Base-by-base conservation (phyloP, 2,888 invertebrate genomes). In the Lithodes maja region DNA sequence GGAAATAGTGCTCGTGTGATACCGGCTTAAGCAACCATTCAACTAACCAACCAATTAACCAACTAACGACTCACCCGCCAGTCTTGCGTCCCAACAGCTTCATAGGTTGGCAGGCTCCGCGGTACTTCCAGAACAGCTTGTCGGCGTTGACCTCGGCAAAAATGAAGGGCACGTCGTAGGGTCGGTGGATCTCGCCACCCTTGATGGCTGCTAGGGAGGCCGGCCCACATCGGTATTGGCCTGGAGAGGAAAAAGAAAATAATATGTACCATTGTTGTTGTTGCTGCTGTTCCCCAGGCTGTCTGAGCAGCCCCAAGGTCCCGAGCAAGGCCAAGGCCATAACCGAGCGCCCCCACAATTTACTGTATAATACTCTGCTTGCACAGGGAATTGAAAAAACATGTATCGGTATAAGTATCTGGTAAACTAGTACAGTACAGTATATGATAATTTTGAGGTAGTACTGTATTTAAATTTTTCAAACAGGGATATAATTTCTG, bases 101-200 rank as follows among this genome's bases (percentile, higher is more conserved):
- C 78, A 98, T 94, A 0, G 98, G 98, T 93, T 97, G 96, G 33
- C 96, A 96, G 89, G 96, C 96, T 1, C 97, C 98, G 81, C 96
- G 95, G 93, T 97, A 97, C 92, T 96, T 96, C 98, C 98, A 99
- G 93, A 96, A 96, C 3, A 98, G 95, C 94, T 97, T 97, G 93
- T 97, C 97, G 2, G 97, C 96, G 93, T 97, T 97, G n/a, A 97
- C 95, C 94, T 97, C 96, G 78, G 96, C 95, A 93, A 96, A 97
- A 92, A 97, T 95, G 93, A 97, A 96, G 0, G 96, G 95, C 0
- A 96, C 96, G 93, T 97, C 97, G 93, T 96, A 96, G 87, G 95
- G 95, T 93, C 96, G 95, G 84, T 96, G 96, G 49, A 97, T 95
- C 93, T 96, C 95, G 0, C 97, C 97, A 93, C 95, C 95, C 85